A percentile compares a stretch with the other conserved stretches of the same genome.
Conservation (phyloP, 2,797 vertebrate species). For the Champsocephalus esox region DNA sequence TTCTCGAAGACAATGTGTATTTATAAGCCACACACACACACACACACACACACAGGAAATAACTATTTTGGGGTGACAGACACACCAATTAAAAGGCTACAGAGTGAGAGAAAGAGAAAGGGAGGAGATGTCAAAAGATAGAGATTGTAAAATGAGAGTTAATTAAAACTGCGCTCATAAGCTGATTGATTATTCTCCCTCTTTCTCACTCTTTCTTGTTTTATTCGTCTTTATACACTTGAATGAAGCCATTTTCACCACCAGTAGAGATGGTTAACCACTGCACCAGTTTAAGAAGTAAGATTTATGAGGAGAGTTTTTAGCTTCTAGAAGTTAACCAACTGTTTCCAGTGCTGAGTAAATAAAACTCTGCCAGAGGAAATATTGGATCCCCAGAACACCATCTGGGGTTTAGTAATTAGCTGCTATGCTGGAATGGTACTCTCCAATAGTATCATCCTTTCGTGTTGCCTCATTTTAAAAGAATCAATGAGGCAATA, state of each 20-base stretch:
- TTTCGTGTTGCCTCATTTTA: constrained; percentile 22
- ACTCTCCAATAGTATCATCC: constrained; percentile 35
- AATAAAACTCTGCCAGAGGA: constrained; percentile 47
- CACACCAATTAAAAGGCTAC: constrained; percentile 61
- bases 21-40: constrained; percentile 28
- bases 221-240: constrained; percentile 16
- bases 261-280: constrained; percentile 26
- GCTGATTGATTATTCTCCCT: constrained; percentile 10
- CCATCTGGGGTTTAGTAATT: constrained; percentile 55
- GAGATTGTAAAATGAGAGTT: constrained; percentile 28
- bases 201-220: background rate
- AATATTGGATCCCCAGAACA: constrained; percentile 21
- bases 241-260: constrained; percentile 9
- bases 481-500: constrained; percentile 30
- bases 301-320: background rate
- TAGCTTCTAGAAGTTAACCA: constrained; percentile 22
- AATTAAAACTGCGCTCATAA: constrained; percentile 42
- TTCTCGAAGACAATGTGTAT: constrained; percentile 1
- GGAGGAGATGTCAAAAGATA: constrained; percentile 35
- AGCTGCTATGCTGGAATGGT: constrained; percentile 39
- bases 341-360: constrained; percentile 40
- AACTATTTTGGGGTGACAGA: constrained; percentile 51
- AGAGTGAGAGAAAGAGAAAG: constrained; percentile 25
- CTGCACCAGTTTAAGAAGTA: constrained; percentile 40
- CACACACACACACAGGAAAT: background rate